phyloP scores from a whole-genome alignment of 2,113 vertebrate genomes.

The Cepphus grylle region DNA sequence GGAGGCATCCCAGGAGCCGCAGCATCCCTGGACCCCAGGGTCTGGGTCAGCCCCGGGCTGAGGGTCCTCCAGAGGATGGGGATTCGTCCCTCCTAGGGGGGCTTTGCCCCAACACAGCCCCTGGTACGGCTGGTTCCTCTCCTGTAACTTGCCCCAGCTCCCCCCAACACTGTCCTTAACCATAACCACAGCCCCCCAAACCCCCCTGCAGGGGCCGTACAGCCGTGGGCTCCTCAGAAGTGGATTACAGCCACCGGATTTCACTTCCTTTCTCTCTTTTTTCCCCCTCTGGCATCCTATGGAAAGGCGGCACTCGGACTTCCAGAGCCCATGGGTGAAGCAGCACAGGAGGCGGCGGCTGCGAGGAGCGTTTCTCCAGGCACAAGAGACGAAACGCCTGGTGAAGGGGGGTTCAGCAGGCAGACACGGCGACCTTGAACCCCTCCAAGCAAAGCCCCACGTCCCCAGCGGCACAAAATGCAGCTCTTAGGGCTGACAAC shows the following conservation, averaged over 20 bases:
- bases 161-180: not conserved
- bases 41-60: fast-evolving
- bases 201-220: not conserved
- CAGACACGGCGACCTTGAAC: not conserved
- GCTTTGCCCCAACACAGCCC: not conserved
- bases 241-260: not conserved
- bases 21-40: not conserved
- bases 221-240: not conserved
- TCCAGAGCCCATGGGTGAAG: too few relatives aligned
- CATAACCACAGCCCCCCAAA: not conserved
- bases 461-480: not conserved
- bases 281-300: fast-evolving
- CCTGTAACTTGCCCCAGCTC: not conserved
- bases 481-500: fast-evolving
- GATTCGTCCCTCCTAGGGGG: not conserved
- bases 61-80: not conserved
- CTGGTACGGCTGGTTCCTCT: not conserved
- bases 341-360: not conserved
- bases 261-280: not conserved
- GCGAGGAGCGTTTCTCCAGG: not conserved
- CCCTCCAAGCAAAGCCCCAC: not conserved
- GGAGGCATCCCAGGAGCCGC: fast-evolving
- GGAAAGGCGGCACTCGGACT: not conserved
- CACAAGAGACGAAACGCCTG: not conserved
- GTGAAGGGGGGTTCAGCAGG: not conserved